A percentile compares a stretch with the other conserved stretches of the same genome.
Evolutionary conservation across 2,797 vertebrate species (phyloP).

Genomic region (Sphaeramia orbicularis): DNA sequence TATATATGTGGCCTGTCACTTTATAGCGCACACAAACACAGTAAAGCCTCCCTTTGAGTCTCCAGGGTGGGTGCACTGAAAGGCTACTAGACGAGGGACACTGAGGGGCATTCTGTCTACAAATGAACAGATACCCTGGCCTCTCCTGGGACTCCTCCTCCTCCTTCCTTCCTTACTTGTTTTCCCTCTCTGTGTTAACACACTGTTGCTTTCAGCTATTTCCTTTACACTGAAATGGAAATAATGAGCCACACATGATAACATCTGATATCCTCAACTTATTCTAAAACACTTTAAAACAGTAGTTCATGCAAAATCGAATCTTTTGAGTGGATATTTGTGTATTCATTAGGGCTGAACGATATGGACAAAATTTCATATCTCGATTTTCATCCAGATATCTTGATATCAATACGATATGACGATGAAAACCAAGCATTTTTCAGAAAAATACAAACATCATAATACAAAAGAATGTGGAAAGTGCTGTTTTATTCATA

Average conservation of each 20-base stretch:
- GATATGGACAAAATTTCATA: too few relatives aligned
- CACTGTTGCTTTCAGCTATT: conserved; percentile 17
- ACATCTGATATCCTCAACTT: background rate
- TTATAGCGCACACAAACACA: background rate
- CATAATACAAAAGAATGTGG: too few relatives aligned
- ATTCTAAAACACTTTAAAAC: background rate
- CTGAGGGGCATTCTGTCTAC: conserved; percentile 25
- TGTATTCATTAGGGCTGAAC: too few relatives aligned
- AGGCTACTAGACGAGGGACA: conserved; percentile 25
- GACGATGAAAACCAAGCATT: too few relatives aligned
- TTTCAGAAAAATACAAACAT: too few relatives aligned
- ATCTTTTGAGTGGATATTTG: background rate
- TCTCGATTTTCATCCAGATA: too few relatives aligned
- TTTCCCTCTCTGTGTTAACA: conserved; percentile 12
- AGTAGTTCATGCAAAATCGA: background rate
- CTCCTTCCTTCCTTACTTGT: conserved; percentile 19
- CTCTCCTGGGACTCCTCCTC: conserved; percentile 11
- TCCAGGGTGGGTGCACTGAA: conserved; percentile 35
- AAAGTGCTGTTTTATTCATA: too few relatives aligned
- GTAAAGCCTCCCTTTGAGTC: conserved; percentile 20
- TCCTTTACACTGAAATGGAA: conserved; percentile 13
- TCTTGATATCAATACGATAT: too few relatives aligned
- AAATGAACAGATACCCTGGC: conserved; percentile 19
- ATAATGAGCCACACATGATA: background rate
- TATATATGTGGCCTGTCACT: conserved; percentile 14